Base-by-base conservation (phyloP, 1,140 invertebrate genomes). In the Drosophila parvula region DNA sequence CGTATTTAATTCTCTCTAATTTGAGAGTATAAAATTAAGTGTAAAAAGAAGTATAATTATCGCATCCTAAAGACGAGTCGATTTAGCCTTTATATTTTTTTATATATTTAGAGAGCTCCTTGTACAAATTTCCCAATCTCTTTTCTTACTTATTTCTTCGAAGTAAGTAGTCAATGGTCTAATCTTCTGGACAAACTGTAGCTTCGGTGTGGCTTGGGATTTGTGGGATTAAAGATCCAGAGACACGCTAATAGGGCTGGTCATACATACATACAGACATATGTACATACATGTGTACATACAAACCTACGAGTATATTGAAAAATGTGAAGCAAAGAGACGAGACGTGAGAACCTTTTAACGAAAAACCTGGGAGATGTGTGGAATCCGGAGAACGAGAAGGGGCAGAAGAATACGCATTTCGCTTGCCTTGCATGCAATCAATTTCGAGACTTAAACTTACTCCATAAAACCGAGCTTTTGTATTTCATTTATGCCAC, bases 331-430 rank as follows among this genome's bases (percentile, higher is more conserved):
- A 69, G 73, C 76, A 64, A 62, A 71, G 57, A 70, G 34, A 74
- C 79, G 83, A 77, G 56, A 82, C 83, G 83, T 89, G 84, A 88
- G 80, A 88, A 88, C 78, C 67, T 79, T 86, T 79, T 58, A 40
- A 81, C 60, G 64, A 56, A 83, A 83, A 60, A 56, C 44, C 43
- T 36, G 12, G 16, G 38, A 36, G 51, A 28, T 18, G 11, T 16
- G n/a, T 27, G 30, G 40, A 34, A 50, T 44, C 14, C 12, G 27
- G 14, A 28, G 16, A 65, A 59, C 22, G 38, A 43, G 30, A 32
- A 12, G 11, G 16, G 36, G 22, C 32, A 12, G 34, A 36, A 32
- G 44, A 41, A 32, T 32, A 44, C 12, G 10, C 44, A 43, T 18
- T 36, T 50, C 14, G 43, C 41, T 32, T 58, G 65, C 48, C 41